These are phyloP conservation scores for Phasianus colchicus DNA, from an alignment of 2,113 vertebrate species.

Conservation along the genomic window DNA sequence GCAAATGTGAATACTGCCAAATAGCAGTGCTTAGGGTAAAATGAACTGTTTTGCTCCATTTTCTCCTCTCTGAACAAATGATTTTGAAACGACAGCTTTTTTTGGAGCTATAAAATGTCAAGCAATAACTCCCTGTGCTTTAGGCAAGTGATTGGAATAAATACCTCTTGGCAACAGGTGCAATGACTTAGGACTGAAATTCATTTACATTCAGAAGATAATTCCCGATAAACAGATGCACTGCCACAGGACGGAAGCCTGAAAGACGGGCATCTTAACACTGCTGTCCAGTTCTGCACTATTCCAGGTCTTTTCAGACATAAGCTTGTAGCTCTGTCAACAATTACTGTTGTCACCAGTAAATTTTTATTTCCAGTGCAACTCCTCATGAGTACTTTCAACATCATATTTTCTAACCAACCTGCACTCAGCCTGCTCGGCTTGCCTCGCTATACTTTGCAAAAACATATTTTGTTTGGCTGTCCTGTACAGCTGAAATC, in stretches of 20 bases:
- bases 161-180: constrained; percentile 78
- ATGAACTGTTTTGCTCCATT: constrained; percentile 82
- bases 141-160: constrained; percentile 74
- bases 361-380: constrained; percentile 58
- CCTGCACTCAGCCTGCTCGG: constrained; percentile 43
- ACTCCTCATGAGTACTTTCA: constrained; percentile 70
- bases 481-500: constrained; percentile 53
- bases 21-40: constrained; percentile 81
- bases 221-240: constrained; percentile 65
- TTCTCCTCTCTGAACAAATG: constrained; percentile 82
- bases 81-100: constrained; percentile 77
- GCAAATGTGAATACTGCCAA: constrained; percentile 84
- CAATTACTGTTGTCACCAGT: constrained; percentile 73
- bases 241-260: constrained; percentile 41
- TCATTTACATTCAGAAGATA: constrained; percentile 70
- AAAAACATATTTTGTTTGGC: constrained; percentile 55
- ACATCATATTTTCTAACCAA: constrained; percentile 52
- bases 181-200: constrained; percentile 68
- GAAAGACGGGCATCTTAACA: constrained; percentile 16
- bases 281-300: constrained; percentile 11
- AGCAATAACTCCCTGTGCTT: constrained; percentile 72
- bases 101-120: constrained; percentile 75
- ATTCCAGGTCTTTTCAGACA: constrained; percentile 33
- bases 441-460: neutral
- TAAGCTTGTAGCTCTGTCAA: constrained; percentile 70